Base-by-base conservation (phyloP, 2,797 vertebrate genomes). In the Pelobates cultripes region DNA sequence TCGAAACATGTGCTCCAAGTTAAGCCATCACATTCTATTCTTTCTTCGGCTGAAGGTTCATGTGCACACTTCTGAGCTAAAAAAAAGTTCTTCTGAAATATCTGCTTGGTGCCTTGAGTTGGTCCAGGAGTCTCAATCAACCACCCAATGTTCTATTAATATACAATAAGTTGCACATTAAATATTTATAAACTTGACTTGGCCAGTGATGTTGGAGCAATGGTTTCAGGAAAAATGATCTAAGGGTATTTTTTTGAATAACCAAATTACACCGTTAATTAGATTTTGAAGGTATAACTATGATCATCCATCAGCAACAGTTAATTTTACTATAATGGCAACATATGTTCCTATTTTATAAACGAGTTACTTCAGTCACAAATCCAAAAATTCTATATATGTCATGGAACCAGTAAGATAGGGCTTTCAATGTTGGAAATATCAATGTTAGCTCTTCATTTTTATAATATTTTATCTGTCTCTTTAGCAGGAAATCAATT, bases 401-500 rank as follows among this genome's bases (percentile, higher is more conserved):
- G 28, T 28, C 28, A 28, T 28, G 28, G 28, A 28, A 28, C 28
- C 28, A 28, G 28, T 28, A 28, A 28, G 28, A 28, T 28, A 1
- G 28, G 28, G 28, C 28, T 28, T 28, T 28, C 28, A 28, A 28
- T 28, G 28, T 28, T 28, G 28, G 28, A 28, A 28, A 28, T 28
- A 28, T 28, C 28, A 28, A 28, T 28, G 28, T 28, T 28, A 28
- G 28, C 28, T 28, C 28, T 28, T 28, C 28, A 28, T 28, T 28
- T 28, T 28, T 28, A 28, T 28, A 28, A 28, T 28, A 28, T 12
- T 12, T 57, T 57, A 57, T 57, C 47, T 2, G 10, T 51, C n/a
- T 64, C 40, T 64, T 40, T 64, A 64, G 7, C 5, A 40, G 2
- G 7, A 68, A 82, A 77, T 72, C 72, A 8, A 68, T 66, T 77